Evolutionary conservation across 2,888 invertebrate species (phyloP).

Genomic region (Petrolisthes manimaculis): DNA sequence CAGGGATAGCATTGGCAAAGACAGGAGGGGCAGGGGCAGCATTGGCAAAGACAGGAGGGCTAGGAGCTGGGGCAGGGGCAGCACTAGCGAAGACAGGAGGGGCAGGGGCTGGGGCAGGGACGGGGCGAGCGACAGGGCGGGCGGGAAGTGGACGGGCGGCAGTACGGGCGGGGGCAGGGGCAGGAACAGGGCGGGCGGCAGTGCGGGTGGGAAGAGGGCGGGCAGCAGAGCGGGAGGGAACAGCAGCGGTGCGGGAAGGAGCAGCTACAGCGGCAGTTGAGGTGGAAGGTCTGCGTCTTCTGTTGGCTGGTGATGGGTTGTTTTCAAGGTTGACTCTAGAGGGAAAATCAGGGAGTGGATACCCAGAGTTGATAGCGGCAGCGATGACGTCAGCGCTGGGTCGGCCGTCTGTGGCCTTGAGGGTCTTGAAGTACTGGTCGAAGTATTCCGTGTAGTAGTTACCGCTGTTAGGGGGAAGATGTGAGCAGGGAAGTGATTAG

Average conservation of each 20-base stretch:
- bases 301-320: neutral
- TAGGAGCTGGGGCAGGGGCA: neutral
- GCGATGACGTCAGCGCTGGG: slow-evolving; percentile 55
- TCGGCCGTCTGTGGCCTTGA: slow-evolving; percentile 29
- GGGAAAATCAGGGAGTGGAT: slow-evolving; percentile 18
- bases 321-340: neutral
- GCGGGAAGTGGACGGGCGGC: neutral
- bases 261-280: neutral
- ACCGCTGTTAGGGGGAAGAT: slow-evolving; percentile 42
- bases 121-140: neutral
- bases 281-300: neutral
- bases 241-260: neutral
- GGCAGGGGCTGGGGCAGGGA: neutral
- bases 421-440: slow-evolving; percentile 60
- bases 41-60: neutral
- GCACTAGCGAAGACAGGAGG: neutral
- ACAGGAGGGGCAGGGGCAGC: neutral
- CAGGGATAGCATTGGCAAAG: neutral
- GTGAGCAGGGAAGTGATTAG: neutral
- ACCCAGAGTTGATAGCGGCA: slow-evolving; percentile 61
- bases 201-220: neutral
- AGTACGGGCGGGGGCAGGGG: neutral
- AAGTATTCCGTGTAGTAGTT: slow-evolving; percentile 66
- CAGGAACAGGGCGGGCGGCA: neutral
- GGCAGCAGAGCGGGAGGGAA: neutral